Evolutionary conservation across 2,888 invertebrate species (phyloP).

Genomic region (Dicyrtoma fusca): DNA sequence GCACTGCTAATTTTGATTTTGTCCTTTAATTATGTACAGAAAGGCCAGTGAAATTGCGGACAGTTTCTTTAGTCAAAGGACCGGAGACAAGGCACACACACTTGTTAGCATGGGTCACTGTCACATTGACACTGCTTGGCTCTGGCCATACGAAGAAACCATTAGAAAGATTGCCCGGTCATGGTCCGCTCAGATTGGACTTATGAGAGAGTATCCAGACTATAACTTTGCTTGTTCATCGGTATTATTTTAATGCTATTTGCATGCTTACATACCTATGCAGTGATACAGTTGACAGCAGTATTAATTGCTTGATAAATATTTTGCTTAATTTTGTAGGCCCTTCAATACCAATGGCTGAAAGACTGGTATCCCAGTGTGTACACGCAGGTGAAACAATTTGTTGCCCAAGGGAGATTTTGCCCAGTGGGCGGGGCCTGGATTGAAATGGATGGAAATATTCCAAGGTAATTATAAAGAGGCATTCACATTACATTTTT

Average conservation of each 20-base stretch:
- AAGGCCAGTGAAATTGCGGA: slow-evolving; percentile 60
- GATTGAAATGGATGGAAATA: slow-evolving; percentile 63
- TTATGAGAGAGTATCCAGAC: slow-evolving; percentile 61
- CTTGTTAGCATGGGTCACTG: slow-evolving; percentile 62
- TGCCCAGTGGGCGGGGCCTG: slow-evolving; percentile 63
- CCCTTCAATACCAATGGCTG: slow-evolving; percentile 63
- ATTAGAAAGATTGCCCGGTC: slow-evolving; percentile 63
- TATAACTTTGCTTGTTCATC: slow-evolving; percentile 35
- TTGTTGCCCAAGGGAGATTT: slow-evolving; percentile 59
- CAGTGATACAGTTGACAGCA: neutral
- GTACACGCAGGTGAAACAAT: slow-evolving; percentile 59
- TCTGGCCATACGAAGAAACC: slow-evolving; percentile 64
- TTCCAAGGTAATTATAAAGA: slow-evolving; percentile 57
- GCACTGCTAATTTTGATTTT: neutral
- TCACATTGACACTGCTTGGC: slow-evolving; percentile 64
- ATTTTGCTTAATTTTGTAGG: slow-evolving; percentile 57
- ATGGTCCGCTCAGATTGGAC: slow-evolving; percentile 60
- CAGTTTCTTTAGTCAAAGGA: slow-evolving; percentile 60
- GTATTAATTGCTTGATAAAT: neutral
- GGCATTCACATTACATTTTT: neutral
- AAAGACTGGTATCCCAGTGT: slow-evolving; percentile 61
- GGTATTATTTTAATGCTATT: slow-evolving; percentile 27
- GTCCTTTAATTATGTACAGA: slow-evolving; percentile 41
- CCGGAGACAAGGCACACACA: slow-evolving; percentile 60
- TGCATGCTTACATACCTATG: neutral